Percentiles rank a stretch among this genome's conserved stretches.
phyloP scores from a whole-genome alignment of 2,888 invertebrate species.

The Cybosia mesomella region DNA sequence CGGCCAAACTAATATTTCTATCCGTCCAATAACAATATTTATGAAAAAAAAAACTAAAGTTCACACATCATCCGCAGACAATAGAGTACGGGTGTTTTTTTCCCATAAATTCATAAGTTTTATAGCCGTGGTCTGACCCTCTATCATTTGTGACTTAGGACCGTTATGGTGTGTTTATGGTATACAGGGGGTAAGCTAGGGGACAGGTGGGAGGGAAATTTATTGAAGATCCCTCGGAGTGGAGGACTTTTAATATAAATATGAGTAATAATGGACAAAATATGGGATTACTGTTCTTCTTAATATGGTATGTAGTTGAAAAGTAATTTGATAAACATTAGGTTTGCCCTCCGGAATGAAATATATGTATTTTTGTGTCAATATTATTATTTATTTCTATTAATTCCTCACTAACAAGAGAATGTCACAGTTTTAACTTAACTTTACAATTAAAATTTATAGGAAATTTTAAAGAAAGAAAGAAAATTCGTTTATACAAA shows the following conservation, averaged over 20 bases:
- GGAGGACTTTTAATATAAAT: conserved; percentile 18
- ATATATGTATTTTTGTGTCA: no score
- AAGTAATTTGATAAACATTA: no score
- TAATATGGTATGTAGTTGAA: no score
- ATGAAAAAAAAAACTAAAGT: conserved; percentile 35
- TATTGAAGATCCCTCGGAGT: conserved; percentile 24
- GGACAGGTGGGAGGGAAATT: conserved; percentile 33
- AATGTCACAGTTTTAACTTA: no score
- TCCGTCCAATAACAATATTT: conserved; percentile 37
- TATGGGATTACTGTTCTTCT: neutral
- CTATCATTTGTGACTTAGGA: conserved; percentile 61
- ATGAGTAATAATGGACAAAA: conserved; percentile 6
- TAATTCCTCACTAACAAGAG: no score
- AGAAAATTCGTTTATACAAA: no score
- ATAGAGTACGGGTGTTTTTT: conserved; percentile 66
- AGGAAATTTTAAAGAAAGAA: no score
- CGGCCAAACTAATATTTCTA: conserved; percentile 7
- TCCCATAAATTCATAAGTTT: conserved; percentile 74
- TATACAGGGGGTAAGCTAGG: conserved; percentile 48
- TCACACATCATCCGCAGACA: conserved; percentile 50
- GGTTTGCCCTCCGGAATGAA: no score
- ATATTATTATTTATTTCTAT: no score
- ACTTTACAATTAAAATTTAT: no score
- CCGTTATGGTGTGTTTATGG: conserved; percentile 66
- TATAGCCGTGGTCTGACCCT: conserved; percentile 58